Evolutionary conservation across 2,888 invertebrate species (phyloP), one percentile per base, ranked within the genome.

Genomic region (Tiliacea citrago): DNA sequence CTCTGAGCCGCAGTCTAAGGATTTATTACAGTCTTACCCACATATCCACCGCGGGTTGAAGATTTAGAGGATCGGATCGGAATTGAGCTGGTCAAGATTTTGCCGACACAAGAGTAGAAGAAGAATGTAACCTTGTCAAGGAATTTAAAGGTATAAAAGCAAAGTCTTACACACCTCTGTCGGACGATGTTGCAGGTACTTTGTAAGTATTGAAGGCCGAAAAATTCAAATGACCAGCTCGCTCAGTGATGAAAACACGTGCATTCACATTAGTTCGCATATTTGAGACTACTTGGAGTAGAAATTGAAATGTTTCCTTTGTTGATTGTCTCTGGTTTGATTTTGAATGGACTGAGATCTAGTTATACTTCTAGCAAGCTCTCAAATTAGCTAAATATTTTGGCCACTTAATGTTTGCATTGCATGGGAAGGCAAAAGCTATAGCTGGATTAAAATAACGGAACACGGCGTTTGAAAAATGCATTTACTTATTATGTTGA

Each of bases 201-300:
- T 39, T 49, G 60, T 66, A 55, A 71, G 76, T n/a, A n/a, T 75
- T 76, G 85, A 87, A 85, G 83, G 84, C 42, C 73, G 51, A 42
- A 12, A n/a, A 24, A 85, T 85, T 78, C 65, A 82, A 85, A 83
- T 74, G 65, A 70, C 49, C 68, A 73, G 45, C 65, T 68, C 65
- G 62, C 35, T 39, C 58, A 55, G 2, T 60, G 58, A 55, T 69
- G 75, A 80, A 70, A 80, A 82, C 77, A 65, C 49, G 35, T n/a
- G 58, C 42, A 88, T 84, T 69, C 66, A 51, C 83, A 75, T 77
- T 53, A 62, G 58, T 80, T 74, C 77, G 69, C 68, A 83, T 76
- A 76, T 72, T 69, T 35, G n/a, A 75, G 35, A 60, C 39, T 67
- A 66, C 57, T 73, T 65, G 47, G 29, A 45, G 35, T 61, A 65